Percentiles rank a stretch among this genome's conserved stretches.
Conservation (phyloP, 1,140 invertebrate species). For the Rhagoletis zephyria region DNA sequence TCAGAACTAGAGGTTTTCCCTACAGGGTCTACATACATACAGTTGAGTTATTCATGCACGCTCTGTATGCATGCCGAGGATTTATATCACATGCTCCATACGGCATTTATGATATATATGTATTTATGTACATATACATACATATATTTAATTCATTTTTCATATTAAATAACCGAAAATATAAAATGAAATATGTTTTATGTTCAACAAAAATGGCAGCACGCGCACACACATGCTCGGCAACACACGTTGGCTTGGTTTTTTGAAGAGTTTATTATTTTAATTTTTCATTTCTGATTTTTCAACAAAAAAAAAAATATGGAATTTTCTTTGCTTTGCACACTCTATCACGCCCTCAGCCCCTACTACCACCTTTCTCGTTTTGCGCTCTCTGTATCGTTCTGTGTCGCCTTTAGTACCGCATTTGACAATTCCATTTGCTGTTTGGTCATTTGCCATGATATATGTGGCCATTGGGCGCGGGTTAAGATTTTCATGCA, state of each 20-base stretch:
- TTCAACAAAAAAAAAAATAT: background rate
- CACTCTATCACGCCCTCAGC: background rate
- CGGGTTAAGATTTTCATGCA: background rate
- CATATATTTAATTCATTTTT: slow-evolving; percentile 38
- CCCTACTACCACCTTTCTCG: too few relatives aligned
- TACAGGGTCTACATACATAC: background rate
- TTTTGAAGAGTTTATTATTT: slow-evolving; percentile 20
- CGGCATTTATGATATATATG: background rate
- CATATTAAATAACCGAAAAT: slow-evolving; percentile 47
- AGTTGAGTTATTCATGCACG: background rate
- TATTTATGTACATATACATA: too few relatives aligned
- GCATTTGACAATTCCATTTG: slow-evolving; percentile 13
- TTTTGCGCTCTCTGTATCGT: background rate
- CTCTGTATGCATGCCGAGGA: background rate
- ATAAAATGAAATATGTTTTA: slow-evolving; percentile 35
- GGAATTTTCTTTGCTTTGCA: background rate
- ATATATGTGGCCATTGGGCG: slow-evolving; percentile 17
- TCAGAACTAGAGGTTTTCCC: too few relatives aligned
- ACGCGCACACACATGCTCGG: background rate
- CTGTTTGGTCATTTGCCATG: slow-evolving; percentile 29
- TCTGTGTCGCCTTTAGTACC: background rate
- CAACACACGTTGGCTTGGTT: background rate
- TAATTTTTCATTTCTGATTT: slow-evolving; percentile 31
- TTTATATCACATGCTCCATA: background rate
- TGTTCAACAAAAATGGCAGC: background rate